These are phyloP conservation scores for Borostomias antarcticus DNA, from an alignment of 2,797 vertebrate species.

Conservation along the genomic window DNA sequence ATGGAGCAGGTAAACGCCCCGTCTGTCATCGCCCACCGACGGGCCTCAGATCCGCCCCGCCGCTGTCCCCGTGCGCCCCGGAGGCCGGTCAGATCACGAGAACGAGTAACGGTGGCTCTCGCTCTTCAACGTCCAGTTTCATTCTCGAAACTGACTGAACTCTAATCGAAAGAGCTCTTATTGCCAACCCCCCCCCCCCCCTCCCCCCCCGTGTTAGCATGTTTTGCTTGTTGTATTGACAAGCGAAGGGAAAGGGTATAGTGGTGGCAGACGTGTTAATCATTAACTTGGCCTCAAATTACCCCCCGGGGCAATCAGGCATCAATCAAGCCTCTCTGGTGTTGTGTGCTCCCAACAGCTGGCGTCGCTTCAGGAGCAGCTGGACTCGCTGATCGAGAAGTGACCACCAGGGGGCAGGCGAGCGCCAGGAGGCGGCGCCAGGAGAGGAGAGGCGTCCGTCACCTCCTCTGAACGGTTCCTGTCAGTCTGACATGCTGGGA, in stretches of 20 bases:
- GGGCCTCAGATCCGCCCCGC: neutral
- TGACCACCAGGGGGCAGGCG: conserved; percentile 77
- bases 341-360: conserved; percentile 78
- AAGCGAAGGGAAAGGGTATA: conserved; percentile 52
- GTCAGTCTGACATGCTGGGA: conserved; percentile 42
- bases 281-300: conserved; percentile 70
- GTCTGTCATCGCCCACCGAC: no score
- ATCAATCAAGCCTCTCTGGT: conserved; percentile 62
- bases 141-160: conserved; percentile 32
- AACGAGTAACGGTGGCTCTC: neutral
- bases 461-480: conserved; percentile 31
- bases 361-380: conserved; percentile 83
- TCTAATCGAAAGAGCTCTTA: conserved; percentile 23
- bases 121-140: conserved; percentile 13
- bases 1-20: conserved; percentile 88
- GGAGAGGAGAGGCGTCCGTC: conserved; percentile 10
- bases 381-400: conserved; percentile 83
- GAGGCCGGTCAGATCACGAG: neutral
- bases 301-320: conserved; percentile 53
- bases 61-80: neutral
- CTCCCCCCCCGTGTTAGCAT: conserved; percentile 33
- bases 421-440: conserved; percentile 32
- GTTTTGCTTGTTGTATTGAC: conserved; percentile 54
- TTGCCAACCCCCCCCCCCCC: neutral
- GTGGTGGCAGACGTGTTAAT: conserved; percentile 64